Evolutionary conservation across 2,888 invertebrate genomes (phyloP).

Genomic region (Drosophila niveifrons): DNA sequence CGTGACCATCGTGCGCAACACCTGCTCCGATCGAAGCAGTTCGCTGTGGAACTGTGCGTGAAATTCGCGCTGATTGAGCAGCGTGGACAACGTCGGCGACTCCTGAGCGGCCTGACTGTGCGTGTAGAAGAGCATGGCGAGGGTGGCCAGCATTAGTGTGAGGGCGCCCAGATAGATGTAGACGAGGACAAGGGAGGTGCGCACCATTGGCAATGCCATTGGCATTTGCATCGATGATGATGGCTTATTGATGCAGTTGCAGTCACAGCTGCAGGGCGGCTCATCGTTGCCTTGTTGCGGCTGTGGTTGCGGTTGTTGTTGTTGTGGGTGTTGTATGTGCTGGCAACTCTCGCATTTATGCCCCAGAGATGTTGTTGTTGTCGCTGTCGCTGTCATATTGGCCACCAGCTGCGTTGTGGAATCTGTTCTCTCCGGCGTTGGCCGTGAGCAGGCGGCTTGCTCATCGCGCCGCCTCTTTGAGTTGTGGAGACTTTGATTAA

Average conservation of each 20-base stretch:
- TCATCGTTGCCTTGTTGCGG: not conserved
- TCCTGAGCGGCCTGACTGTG: slow-evolving; percentile 58
- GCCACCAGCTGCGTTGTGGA: slow-evolving; percentile 61
- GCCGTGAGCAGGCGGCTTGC: slow-evolving; percentile 13
- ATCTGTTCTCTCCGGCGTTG: slow-evolving; percentile 38
- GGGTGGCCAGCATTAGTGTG: slow-evolving; percentile 77
- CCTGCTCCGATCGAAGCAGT: slow-evolving; percentile 74
- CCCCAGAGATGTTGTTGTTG: not conserved
- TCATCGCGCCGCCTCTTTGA: slow-evolving; percentile 51
- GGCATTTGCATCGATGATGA: not conserved
- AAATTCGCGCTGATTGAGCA: slow-evolving; percentile 43
- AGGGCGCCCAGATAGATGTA: slow-evolving; percentile 81
- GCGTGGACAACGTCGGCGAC: slow-evolving; percentile 19
- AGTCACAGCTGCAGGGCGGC: slow-evolving; percentile 47
- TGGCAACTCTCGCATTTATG: slow-evolving; percentile 43
- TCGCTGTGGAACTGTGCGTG: slow-evolving; percentile 76
- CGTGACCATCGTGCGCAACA: slow-evolving; percentile 70
- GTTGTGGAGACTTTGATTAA: slow-evolving; percentile 79
- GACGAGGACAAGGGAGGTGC: slow-evolving; percentile 57
- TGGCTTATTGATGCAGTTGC: slow-evolving; percentile 48
- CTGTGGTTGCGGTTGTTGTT: not conserved
- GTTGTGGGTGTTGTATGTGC: slow-evolving; percentile 39
- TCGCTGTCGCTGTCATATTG: slow-evolving; percentile 26
- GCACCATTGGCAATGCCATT: slow-evolving; percentile 1
- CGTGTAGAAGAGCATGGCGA: slow-evolving; percentile 81